phyloP scores from a whole-genome alignment of 1,140 invertebrate species.

The Mya arenaria region DNA sequence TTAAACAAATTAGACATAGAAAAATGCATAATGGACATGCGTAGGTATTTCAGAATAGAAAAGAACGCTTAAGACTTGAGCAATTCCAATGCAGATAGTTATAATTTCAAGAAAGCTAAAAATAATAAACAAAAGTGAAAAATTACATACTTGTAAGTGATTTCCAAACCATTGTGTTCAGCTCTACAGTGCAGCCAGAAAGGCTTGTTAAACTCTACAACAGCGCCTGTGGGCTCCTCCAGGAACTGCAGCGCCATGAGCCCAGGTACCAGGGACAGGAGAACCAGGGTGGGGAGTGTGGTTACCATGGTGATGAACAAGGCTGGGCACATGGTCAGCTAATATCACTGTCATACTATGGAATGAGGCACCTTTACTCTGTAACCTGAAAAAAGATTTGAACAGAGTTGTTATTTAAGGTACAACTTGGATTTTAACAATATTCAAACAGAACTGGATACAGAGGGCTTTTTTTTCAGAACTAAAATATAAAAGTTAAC shows the following conservation, averaged over 20 bases:
- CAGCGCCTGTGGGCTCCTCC: conserved; percentile 1
- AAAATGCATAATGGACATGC: background rate
- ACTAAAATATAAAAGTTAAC: too few relatives aligned
- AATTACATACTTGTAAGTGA: conserved; percentile 9
- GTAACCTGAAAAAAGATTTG: too few relatives aligned
- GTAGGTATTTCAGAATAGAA: background rate
- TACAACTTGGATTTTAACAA: too few relatives aligned
- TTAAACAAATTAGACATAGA: background rate
- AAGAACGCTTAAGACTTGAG: background rate
- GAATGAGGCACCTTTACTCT: too few relatives aligned
- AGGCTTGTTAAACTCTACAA: conserved; percentile 11
- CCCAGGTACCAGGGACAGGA: too few relatives aligned
- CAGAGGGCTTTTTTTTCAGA: too few relatives aligned
- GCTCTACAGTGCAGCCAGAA: conserved; percentile 2
- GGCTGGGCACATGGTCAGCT: too few relatives aligned
- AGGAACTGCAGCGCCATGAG: conserved; percentile 19
- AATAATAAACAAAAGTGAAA: background rate
- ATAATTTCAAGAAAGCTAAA: background rate
- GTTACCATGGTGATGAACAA: too few relatives aligned
- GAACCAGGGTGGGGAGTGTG: too few relatives aligned
- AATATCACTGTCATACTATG: too few relatives aligned
- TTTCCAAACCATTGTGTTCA: background rate
- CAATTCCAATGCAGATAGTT: background rate
- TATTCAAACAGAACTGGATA: too few relatives aligned
- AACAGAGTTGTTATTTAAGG: too few relatives aligned